phyloP scores from a whole-genome alignment of 1,140 invertebrate genomes.

The Drosophila aff. region DNA sequence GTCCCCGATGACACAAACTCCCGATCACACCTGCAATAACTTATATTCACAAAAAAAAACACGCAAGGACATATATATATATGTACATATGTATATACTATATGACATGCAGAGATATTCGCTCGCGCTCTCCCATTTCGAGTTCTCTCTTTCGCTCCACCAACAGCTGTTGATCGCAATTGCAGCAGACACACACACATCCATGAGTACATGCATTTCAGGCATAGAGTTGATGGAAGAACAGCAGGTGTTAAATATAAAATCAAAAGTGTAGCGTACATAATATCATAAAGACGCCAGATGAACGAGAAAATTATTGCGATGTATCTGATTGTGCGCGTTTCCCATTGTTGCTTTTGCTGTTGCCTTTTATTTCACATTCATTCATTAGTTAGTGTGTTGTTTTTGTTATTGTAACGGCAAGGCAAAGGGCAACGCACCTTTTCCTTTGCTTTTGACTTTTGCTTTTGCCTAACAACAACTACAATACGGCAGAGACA shows the following conservation, averaged over 20 bases:
- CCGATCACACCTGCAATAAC: constrained; percentile 31
- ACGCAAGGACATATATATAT: constrained; percentile 36
- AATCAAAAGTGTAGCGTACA: constrained; percentile 56
- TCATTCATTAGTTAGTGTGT: constrained; percentile 67
- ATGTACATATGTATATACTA: background rate
- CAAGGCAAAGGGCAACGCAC: constrained; percentile 74
- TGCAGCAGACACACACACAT: constrained; percentile 39
- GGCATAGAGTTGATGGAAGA: constrained; percentile 61
- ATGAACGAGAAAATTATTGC: constrained; percentile 47
- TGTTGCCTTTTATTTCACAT: constrained; percentile 42
- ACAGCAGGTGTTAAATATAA: constrained; percentile 77
- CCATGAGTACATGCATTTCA: background rate
- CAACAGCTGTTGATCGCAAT: constrained; percentile 73
- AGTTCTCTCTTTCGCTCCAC: constrained; percentile 21
- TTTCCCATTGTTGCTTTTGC: constrained; percentile 29
- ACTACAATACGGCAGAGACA: constrained; percentile 43
- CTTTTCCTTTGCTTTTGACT: constrained; percentile 53
- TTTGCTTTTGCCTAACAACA: constrained; percentile 64
- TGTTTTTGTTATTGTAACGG: constrained; percentile 50
- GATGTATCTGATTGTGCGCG: constrained; percentile 24
- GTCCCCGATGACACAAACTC: constrained; percentile 8
- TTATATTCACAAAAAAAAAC: constrained; percentile 27
- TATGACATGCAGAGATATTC: constrained; percentile 14
- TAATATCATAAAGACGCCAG: constrained; percentile 29
- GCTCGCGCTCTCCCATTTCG: constrained; percentile 15